These are phyloP conservation scores for Sporophila hypoxantha DNA, from an alignment of 2,113 vertebrate species.

Conservation along the genomic window DNA sequence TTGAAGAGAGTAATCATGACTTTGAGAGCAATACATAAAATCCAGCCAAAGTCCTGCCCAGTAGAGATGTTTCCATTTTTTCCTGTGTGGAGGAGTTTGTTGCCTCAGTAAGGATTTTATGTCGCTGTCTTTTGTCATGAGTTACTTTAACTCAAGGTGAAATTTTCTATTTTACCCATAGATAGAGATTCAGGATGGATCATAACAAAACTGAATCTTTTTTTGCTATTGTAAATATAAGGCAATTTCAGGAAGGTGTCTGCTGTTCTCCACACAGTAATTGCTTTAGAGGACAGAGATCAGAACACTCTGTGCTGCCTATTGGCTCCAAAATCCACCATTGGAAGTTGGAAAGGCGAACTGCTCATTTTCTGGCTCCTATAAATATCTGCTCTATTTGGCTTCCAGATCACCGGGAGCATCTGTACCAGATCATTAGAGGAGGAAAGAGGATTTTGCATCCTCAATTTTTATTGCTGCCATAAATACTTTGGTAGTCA, in stretches of 20 bases:
- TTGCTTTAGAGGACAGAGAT: neutral
- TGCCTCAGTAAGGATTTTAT: neutral
- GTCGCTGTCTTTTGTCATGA: neutral
- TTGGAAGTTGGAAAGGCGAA: neutral
- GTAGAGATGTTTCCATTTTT: neutral
- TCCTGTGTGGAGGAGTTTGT: neutral
- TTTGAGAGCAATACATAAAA: neutral
- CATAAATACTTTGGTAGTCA: neutral
- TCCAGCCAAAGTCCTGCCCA: neutral
- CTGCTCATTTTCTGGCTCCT: neutral
- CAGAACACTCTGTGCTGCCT: neutral
- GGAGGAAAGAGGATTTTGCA: neutral
- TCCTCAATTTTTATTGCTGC: neutral
- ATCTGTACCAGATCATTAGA: neutral
- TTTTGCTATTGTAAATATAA: neutral
- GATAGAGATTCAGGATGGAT: neutral
- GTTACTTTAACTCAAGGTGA: neutral
- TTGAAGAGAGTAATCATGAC: neutral
- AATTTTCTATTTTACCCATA: neutral
- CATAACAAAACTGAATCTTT: neutral
- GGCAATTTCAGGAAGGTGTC: neutral
- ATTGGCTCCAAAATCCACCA: neutral
- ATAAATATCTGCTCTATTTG: slow-evolving; percentile 17
- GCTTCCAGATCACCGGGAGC: neutral
- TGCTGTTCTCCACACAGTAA: neutral